Base-by-base conservation (phyloP, 2,797 vertebrate genomes). In the Merluccius polli region DNA sequence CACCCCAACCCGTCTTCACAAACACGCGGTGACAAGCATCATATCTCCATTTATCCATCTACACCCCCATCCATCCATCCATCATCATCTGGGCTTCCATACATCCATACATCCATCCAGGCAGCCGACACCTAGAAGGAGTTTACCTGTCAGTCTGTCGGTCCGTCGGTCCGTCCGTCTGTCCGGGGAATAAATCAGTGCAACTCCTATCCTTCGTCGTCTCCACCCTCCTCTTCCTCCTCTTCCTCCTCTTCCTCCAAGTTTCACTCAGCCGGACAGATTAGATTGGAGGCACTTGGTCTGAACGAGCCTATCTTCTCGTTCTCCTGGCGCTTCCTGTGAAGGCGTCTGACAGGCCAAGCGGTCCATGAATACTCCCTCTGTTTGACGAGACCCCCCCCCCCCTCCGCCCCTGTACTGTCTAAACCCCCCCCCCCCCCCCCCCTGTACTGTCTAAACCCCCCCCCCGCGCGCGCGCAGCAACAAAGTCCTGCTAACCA, bases 61-160 rank as follows among this genome's bases (percentile, higher is more conserved):
- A 44, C 29, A 70, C 18, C 33, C 24, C 15, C 38, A 73, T 18
- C 41, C 16, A 71, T 48, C 59, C 10, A 71, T 31, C 24, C 10
- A 31, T 5, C 41, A 74, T 44, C 38, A 33, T 71, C 16, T 32
- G 59, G 31, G 30, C 29, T 35, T 72, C 4, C 16, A 68, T 12
- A 8, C 38, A 74, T 63, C 15, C 29, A 74, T 74, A 11, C n/a
- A 72, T 72, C 73, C 41, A 52, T 69, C 16, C 36, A 15, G 48
- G 48, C 18, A 59, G 52, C 52, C n/a, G 52, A 59, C 52, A 24
- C 24, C 52, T 21, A 59, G 44, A 18, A 48, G 6, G 16, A 48
- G 52, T 59, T 10, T 35, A 3, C 8, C 33, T 35, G 21, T 65
- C 59, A 0, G 24, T n/a, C 59, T 65, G 59, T 65, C 59, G 3